phyloP scores from a whole-genome alignment of 2,888 invertebrate genomes.

The Coenonympha glycerion region DNA sequence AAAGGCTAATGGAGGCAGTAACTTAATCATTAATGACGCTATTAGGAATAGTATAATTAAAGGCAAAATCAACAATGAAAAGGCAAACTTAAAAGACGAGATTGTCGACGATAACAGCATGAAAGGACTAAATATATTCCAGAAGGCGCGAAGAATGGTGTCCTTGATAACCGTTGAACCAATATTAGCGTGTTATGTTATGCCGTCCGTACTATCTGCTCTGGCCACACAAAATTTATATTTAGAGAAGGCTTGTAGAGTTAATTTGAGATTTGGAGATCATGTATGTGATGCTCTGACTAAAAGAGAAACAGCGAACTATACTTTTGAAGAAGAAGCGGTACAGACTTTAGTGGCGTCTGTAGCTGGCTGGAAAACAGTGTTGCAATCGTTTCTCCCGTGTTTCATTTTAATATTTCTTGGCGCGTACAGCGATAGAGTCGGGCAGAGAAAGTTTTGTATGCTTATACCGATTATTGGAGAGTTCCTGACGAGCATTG shows the following conservation, averaged over 20 bases:
- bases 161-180: conserved; percentile 85
- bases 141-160: conserved; percentile 75
- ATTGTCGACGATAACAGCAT: conserved; percentile 49
- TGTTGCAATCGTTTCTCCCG: conserved; percentile 87
- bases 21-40: conserved; percentile 56
- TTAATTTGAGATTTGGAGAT: conserved; percentile 83
- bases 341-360: conserved; percentile 85
- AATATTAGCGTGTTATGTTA: conserved; percentile 83
- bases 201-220: conserved; percentile 79
- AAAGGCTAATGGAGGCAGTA: conserved; percentile 45
- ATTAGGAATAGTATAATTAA: conserved; percentile 54
- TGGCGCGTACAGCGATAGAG: conserved; percentile 84
- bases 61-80: conserved; percentile 43
- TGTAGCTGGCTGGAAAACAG: conserved; percentile 91
- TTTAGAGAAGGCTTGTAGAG: conserved; percentile 89
- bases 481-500: conserved; percentile 85
- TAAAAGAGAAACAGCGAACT: conserved; percentile 80
- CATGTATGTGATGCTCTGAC: conserved; percentile 86
- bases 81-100: conserved; percentile 33
- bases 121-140: conserved; percentile 69
- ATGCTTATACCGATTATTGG: conserved; percentile 89
- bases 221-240: conserved; percentile 90
- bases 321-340: conserved; percentile 76
- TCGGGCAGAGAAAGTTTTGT: conserved; percentile 84
- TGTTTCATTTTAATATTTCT: conserved; percentile 87